Evolutionary conservation across 2,113 vertebrate genomes (phyloP).

Genomic region (Ailuropoda melanoleuca): DNA sequence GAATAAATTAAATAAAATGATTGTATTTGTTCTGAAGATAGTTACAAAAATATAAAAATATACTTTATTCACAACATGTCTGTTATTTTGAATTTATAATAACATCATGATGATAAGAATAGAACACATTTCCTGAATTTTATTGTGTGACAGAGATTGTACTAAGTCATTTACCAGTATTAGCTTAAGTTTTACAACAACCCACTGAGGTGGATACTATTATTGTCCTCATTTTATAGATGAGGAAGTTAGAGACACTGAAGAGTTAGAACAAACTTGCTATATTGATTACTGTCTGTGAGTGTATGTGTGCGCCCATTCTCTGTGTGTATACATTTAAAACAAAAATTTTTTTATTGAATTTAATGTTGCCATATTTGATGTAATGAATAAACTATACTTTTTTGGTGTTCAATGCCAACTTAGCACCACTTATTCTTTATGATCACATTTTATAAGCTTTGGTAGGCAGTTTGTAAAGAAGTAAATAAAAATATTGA

Average conservation of each 20-base stretch:
- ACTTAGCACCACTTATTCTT: not conserved
- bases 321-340: not conserved
- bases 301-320: not conserved
- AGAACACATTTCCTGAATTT: not conserved
- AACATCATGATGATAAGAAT: not conserved
- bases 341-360: not conserved
- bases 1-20: not conserved
- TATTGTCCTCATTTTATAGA: not conserved
- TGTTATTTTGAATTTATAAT: slow-evolving; percentile 16
- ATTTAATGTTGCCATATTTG: slow-evolving; percentile 33
- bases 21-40: not conserved
- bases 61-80: not conserved
- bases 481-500: not conserved
- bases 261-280: not conserved
- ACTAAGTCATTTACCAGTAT: not conserved
- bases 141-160: not conserved
- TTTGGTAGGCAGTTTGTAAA: not conserved
- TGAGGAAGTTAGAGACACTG: not conserved
- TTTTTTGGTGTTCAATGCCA: slow-evolving; percentile 19
- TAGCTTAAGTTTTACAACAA: not conserved
- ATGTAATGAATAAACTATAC: not conserved
- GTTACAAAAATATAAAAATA: not conserved
- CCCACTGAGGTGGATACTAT: not conserved
- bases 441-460: not conserved
- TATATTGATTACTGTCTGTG: not conserved